phyloP scores from a whole-genome alignment of 2,888 invertebrate genomes.

The Agrenia bidenticulata region DNA sequence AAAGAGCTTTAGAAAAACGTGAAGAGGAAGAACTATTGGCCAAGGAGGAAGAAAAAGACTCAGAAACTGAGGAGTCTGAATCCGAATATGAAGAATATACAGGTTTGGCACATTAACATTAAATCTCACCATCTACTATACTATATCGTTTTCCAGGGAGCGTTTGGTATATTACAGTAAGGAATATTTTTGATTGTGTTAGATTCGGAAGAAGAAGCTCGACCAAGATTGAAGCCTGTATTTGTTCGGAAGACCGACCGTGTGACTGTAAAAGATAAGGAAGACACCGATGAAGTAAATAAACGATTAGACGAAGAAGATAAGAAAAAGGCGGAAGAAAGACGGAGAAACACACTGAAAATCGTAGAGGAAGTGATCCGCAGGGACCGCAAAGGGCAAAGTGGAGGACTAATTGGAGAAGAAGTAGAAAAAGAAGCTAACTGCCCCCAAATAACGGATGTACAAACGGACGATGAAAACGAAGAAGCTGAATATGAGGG shows the following conservation, averaged over 20 bases:
- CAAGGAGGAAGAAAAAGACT: conserved; percentile 69
- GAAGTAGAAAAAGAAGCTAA: conserved; percentile 44
- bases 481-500: conserved; percentile 91
- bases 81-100: conserved; percentile 84
- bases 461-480: conserved; percentile 92
- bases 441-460: conserved; percentile 72
- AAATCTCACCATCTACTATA: background rate
- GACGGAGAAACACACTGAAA: conserved; percentile 80
- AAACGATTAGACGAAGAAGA: conserved; percentile 82
- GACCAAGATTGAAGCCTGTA: conserved; percentile 88
- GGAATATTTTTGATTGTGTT: conserved; percentile 13
- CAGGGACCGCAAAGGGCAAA: conserved; percentile 66
- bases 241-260: conserved; percentile 91
- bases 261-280: conserved; percentile 91
- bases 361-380: conserved; percentile 86
- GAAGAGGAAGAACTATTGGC: conserved; percentile 70
- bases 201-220: conserved; percentile 83
- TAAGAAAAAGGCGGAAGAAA: conserved; percentile 76
- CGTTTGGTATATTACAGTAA: background rate
- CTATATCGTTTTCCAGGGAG: background rate
- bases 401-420: conserved; percentile 19
- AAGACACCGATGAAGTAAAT: conserved; percentile 79
- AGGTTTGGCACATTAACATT: no score
- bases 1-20: conserved; percentile 66
- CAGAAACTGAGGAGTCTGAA: conserved; percentile 57